Conservation (phyloP, 2,797 vertebrate species). For the Danio kyathit region DNA sequence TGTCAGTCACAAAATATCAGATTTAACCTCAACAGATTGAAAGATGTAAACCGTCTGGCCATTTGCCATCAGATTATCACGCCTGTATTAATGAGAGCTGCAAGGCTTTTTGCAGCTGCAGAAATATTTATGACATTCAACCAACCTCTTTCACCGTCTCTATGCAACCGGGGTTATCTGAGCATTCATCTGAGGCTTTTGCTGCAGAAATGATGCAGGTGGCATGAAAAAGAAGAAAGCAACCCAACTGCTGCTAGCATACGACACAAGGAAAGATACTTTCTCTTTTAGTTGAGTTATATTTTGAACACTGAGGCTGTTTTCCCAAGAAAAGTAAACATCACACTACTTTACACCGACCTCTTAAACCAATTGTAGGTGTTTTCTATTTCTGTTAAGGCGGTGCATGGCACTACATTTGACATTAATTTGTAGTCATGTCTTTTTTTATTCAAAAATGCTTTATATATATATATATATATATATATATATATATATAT, state of each 20-base stretch:
- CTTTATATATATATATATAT: too few species aligned
- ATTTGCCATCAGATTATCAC: conserved; percentile 26
- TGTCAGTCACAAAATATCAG: background rate
- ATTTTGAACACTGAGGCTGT: background rate
- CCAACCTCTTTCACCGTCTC: conserved; percentile 50
- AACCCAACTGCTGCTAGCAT: conserved; percentile 25
- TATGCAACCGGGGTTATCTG: conserved; percentile 63
- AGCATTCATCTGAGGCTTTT: conserved; percentile 49
- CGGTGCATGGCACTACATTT: too few species aligned
- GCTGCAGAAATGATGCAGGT: conserved; percentile 53
- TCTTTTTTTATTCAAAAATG: too few species aligned
- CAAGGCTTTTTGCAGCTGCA: conserved; percentile 48
- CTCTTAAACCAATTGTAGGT: background rate
- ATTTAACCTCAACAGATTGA: background rate
- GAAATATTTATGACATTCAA: conserved; percentile 64
- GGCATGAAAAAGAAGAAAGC: conserved; percentile 39
- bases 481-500: too few species aligned
- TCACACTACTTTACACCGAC: too few species aligned
- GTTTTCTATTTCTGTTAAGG: background rate
- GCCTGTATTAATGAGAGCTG: conserved; percentile 42
- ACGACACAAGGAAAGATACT: background rate
- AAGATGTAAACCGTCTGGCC: background rate
- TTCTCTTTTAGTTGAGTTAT: background rate
- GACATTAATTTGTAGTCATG: too few species aligned
- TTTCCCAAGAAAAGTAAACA: background rate